Base-by-base conservation (phyloP, 2,888 invertebrate genomes). In the Lepidochitona cinerea region DNA sequence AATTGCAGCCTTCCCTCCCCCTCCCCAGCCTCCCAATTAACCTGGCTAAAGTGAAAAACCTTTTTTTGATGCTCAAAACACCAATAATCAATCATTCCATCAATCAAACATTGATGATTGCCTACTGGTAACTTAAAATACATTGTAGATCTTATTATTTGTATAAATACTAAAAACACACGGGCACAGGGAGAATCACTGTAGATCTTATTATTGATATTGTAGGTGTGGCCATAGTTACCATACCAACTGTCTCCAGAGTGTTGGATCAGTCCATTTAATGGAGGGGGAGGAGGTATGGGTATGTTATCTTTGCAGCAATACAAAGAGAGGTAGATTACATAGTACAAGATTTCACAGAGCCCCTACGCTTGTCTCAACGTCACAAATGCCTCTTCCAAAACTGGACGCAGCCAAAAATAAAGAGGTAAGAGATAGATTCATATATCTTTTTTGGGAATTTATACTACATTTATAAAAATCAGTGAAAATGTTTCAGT, bases 141-240 rank as follows among this genome's bases (percentile, higher is more conserved):
- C 41, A 12, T 12, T 12, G 18, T 9, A 12, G 18, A 18, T 41
- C 41, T 41, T 41, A 41, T 41, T 18, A 9, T 41, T n/a, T n/a
- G n/a, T n/a, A n/a, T n/a, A n/a, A n/a, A n/a, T n/a, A n/a, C n/a
- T n/a, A n/a, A n/a, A n/a, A n/a, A n/a, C n/a, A n/a, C n/a, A n/a
- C n/a, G n/a, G n/a, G n/a, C n/a, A n/a, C n/a, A n/a, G n/a, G n/a
- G 18, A 41, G 18, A 41, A 41, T 41, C 9, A 41, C 18, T 41
- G 41, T 9, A 41, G 9, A 41, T 41, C 9, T 41, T 41, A 29
- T 59, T 1, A 14, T 33, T 14, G 14, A 66, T 66, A 35, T 66
- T 66, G 6, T 66, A 89, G 89, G 70, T 90, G 90, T 84, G 89
- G 89, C 12, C 90, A 90, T 74, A 81, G 85, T 69, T 90, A 89